A percentile compares a stretch with the other conserved stretches of the same genome.
Evolutionary conservation across 2,797 vertebrate genomes (phyloP).

Genomic region (Gouania willdenowi): DNA sequence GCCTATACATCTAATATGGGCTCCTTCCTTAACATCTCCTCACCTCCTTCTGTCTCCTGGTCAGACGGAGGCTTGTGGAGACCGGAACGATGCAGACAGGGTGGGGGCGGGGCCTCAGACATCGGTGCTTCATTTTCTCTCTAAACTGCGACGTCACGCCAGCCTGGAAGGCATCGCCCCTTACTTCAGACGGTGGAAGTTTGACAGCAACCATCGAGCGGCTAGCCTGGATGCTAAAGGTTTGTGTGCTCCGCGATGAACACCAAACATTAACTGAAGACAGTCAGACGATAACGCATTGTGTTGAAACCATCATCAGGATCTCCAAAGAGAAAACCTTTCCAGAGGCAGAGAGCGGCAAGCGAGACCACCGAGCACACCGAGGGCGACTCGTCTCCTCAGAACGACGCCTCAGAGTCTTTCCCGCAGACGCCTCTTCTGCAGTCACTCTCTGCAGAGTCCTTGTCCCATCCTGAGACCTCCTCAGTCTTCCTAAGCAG

Average conservation of each 20-base stretch:
- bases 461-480: conserved; percentile 75
- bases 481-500: conserved; percentile 84
- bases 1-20: too few relatives aligned
- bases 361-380: conserved; percentile 91
- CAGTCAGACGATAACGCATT: too few relatives aligned
- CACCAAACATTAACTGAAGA: not conserved
- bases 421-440: conserved; percentile 73
- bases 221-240: conserved; percentile 94
- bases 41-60: too few relatives aligned
- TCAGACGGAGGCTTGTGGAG: conserved; percentile 68
- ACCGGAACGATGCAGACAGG: conserved; percentile 38
- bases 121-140: conserved; percentile 86
- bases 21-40: conserved; percentile 29
- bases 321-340: conserved; percentile 87
- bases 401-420: conserved; percentile 69
- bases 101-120: conserved; percentile 64
- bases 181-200: conserved; percentile 92
- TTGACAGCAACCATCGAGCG: conserved; percentile 87
- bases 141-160: conserved; percentile 87
- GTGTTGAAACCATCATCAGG: conserved; percentile 74
- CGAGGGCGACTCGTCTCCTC: conserved; percentile 72
- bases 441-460: conserved; percentile 75
- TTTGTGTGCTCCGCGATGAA: conserved; percentile 46
- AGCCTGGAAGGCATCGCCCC: conserved; percentile 93
- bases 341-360: conserved; percentile 92